These are phyloP conservation scores for Rambutsinella grinnellia DNA, from an alignment of 2,888 invertebrate genomes.

Conservation along the genomic window DNA sequence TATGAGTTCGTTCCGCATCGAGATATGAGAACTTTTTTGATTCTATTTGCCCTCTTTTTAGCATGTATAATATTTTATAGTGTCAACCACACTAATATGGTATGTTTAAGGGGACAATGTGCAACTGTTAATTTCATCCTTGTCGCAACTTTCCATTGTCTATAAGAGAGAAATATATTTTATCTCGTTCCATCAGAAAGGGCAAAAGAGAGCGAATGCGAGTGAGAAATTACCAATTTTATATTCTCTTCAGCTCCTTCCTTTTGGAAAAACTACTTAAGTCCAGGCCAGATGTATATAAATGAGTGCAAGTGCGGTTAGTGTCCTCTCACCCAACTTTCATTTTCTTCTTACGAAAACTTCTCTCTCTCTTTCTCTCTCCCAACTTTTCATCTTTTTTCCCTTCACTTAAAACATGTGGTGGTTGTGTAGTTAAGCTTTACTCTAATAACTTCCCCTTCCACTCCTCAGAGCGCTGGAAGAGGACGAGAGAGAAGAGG, in stretches of 20 bases:
- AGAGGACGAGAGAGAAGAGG: not conserved
- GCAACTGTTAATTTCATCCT: no score
- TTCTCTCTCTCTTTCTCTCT: not conserved
- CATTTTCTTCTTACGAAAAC: slow-evolving; percentile 3
- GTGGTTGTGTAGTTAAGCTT: not conserved
- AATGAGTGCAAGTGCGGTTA: not conserved
- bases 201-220: no score
- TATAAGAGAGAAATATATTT: no score
- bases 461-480: no score
- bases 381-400: not conserved
- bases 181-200: no score
- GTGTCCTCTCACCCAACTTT: slow-evolving; percentile 5
- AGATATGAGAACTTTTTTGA: no score
- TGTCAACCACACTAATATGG: no score
- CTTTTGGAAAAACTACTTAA: not conserved
- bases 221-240: slow-evolving; percentile 29
- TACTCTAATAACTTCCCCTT: not conserved
- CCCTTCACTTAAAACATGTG: not conserved
- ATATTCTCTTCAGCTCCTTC: slow-evolving; percentile 15
- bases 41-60: no score
- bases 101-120: no score
- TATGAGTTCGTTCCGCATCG: no score
- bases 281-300: slow-evolving; percentile 1
- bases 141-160: no score
- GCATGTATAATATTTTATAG: no score